Conservation (phyloP, 2,797 vertebrate species). For the Syngnathus acus region DNA sequence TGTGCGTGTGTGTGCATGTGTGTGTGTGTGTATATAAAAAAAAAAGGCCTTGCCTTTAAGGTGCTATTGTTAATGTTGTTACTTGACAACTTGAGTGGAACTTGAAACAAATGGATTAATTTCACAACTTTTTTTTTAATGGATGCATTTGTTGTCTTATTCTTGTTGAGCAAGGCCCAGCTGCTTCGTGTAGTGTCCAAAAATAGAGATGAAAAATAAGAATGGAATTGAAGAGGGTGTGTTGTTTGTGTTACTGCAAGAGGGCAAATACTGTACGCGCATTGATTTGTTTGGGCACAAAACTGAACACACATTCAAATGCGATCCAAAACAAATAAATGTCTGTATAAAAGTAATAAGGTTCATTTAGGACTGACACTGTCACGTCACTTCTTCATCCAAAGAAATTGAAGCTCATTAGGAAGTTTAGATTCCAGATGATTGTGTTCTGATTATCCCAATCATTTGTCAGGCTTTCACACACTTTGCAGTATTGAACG, state of each 20-base stretch:
- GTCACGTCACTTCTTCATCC: not conserved
- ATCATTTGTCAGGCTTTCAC: not conserved
- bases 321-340: not conserved
- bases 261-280: not conserved
- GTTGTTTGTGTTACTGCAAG: not conserved
- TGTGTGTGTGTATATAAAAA: slow-evolving; percentile 50
- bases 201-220: slow-evolving; percentile 61
- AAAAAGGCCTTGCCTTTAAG: slow-evolving; percentile 48
- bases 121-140: not conserved
- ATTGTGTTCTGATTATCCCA: not conserved
- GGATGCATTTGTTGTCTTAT: slow-evolving; percentile 1
- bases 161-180: slow-evolving; percentile 44
- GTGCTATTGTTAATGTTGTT: slow-evolving; percentile 3
- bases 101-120: not conserved
- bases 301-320: not conserved
- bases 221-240: slow-evolving; percentile 42
- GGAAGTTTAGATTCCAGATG: not conserved
- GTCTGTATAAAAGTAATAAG: not conserved
- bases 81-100: not conserved
- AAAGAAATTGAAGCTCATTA: not conserved
- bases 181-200: slow-evolving; percentile 47
- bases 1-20: slow-evolving; percentile 66
- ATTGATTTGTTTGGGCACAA: not conserved
- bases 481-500: not conserved
- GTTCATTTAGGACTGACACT: not conserved